A percentile compares a stretch with the other conserved stretches of the same genome.
These are phyloP conservation scores for Xiphophorus couchianus DNA, from an alignment of 2,113 vertebrate species.

Conservation along the genomic window DNA sequence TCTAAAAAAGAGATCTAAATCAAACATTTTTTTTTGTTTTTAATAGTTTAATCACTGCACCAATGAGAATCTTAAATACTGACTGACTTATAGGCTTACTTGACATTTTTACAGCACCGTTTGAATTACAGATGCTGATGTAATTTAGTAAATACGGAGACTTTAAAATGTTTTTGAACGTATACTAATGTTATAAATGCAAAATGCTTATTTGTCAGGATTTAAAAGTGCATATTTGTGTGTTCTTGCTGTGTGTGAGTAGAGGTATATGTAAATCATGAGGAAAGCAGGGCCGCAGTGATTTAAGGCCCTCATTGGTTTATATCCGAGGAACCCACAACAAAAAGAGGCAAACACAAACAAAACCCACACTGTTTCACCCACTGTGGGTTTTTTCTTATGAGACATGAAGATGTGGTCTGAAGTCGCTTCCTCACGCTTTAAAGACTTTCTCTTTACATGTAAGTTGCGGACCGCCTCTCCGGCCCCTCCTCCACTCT, in stretches of 20 bases:
- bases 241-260: slow-evolving; percentile 15
- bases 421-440: background rate
- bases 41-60: background rate
- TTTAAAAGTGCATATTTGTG: slow-evolving; percentile 11
- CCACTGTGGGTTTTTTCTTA: slow-evolving; percentile 41
- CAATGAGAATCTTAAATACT: background rate
- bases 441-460: slow-evolving; percentile 39
- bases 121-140: background rate
- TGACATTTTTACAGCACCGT: background rate
- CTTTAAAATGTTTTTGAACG: background rate
- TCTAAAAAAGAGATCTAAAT: background rate
- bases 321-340: slow-evolving; percentile 25
- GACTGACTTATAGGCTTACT: too few species aligned
- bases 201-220: slow-evolving; percentile 15
- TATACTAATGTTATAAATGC: background rate
- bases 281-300: slow-evolving; percentile 47
- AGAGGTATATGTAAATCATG: slow-evolving; percentile 51
- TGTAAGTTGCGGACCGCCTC: slow-evolving; percentile 49
- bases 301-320: slow-evolving; percentile 54
- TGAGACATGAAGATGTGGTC: slow-evolving; percentile 7
- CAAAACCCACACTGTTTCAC: slow-evolving; percentile 19
- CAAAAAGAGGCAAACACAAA: slow-evolving; percentile 6
- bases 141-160: background rate
- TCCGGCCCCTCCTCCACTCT: background rate
- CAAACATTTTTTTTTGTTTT: background rate